These are phyloP conservation scores for Ellobium chinense DNA, from an alignment of 2,888 invertebrate species.

Conservation along the genomic window DNA sequence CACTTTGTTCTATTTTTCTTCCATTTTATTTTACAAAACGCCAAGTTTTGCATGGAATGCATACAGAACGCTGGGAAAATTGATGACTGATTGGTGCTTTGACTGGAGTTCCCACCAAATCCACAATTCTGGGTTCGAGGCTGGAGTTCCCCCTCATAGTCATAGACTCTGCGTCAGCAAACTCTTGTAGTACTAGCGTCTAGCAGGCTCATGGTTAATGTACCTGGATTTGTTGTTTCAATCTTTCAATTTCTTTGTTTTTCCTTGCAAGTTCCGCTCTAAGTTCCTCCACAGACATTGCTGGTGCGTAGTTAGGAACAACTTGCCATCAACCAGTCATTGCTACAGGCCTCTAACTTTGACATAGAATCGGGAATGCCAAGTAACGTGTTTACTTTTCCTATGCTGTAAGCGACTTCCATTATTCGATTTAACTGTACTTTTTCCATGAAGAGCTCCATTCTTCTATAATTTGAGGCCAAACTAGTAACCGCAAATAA, in stretches of 20 bases:
- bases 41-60: background rate
- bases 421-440: too few relatives aligned
- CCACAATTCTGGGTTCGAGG: too few relatives aligned
- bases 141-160: background rate
- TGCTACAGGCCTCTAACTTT: too few relatives aligned
- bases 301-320: too few relatives aligned
- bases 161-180: background rate
- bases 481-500: too few relatives aligned
- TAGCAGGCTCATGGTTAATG: background rate
- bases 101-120: too few relatives aligned
- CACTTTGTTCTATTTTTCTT: too few relatives aligned
- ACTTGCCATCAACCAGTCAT: too few relatives aligned
- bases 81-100: too few relatives aligned
- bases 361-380: background rate
- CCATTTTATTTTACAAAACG: too few relatives aligned
- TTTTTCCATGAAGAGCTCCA: too few relatives aligned
- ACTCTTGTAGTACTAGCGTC: background rate
- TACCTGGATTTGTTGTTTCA: slow-evolving; percentile 40
- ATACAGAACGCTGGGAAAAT: background rate
- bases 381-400: background rate
- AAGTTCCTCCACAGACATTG: slow-evolving; percentile 28
- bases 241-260: slow-evolving; percentile 50
- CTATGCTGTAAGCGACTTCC: background rate
- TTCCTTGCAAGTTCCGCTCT: slow-evolving; percentile 47
- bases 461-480: too few relatives aligned